These are phyloP conservation scores for Coelogynopora nodosa DNA, from an alignment of 2,888 invertebrate genomes.

Conservation along the genomic window DNA sequence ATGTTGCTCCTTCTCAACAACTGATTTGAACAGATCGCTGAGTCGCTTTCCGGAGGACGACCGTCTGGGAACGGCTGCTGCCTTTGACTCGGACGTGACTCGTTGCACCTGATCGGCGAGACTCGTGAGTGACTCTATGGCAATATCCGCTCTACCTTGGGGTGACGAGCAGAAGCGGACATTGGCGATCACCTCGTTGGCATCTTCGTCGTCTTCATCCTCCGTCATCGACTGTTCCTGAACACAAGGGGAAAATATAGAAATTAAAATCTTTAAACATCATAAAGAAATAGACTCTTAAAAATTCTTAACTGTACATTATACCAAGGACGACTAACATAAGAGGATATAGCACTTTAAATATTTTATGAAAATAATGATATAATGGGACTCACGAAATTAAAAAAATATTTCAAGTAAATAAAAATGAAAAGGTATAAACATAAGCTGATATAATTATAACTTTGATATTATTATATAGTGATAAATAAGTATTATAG, in stretches of 20 bases:
- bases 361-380: too few relatives aligned
- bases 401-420: too few relatives aligned
- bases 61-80: neutral
- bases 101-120: neutral
- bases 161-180: slow-evolving; percentile 20
- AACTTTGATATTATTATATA: too few relatives aligned
- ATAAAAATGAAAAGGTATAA: too few relatives aligned
- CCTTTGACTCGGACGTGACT: neutral
- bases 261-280: too few relatives aligned
- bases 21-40: neutral
- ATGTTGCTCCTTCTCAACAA: neutral
- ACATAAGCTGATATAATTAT: too few relatives aligned
- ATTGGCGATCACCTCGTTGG: neutral
- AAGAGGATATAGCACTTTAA: too few relatives aligned
- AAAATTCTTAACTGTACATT: too few relatives aligned
- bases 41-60: neutral
- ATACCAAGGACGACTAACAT: too few relatives aligned
- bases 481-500: too few relatives aligned
- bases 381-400: too few relatives aligned
- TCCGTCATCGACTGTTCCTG: slow-evolving; percentile 10
- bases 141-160: neutral
- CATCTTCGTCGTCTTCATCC: neutral
- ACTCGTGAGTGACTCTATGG: neutral
- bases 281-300: too few relatives aligned
- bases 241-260: neutral